Evolutionary conservation across 2,888 invertebrate species (phyloP), one percentile per base, ranked within the genome.

Genomic region (Drosophila fulvimacula): DNA sequence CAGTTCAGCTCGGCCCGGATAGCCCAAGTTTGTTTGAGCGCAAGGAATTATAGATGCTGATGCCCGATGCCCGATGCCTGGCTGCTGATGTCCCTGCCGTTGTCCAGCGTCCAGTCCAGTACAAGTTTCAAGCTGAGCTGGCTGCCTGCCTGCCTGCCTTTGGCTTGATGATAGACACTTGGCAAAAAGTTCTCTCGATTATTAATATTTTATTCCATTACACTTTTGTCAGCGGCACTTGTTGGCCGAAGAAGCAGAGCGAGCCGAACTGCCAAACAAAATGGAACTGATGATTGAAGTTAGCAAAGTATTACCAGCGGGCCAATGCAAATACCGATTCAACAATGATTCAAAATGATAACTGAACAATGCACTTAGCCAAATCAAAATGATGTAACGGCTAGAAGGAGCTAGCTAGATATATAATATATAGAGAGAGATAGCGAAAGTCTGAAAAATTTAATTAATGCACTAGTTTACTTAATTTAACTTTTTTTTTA

Each of bases 191-290:
- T 84, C 73, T 59, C 71, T 62, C 56, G 83, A 84, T 82, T 83
- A 84, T 83, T 83, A 83, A 83, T 83, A 84, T 83, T 83, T 87
- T 82, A 87, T 87, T 78, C 87, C 87, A 75, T 86, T 82, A 81
- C 75, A 79, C 70, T 86, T 58, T 85, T 82, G 82, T 86, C 87
- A 86, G 71, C 81, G 61, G 76, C 82, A 79, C 81, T 86, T 81
- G 82, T 72, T 72, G 74, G 74, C 65, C 60, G 24, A 41, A 34
- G 51, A 34, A 24, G 42, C 17, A 34, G 32, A 34, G 67, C 61
- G 11, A 9, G 30, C 63, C 53, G 52, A 61, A 75, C 56, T 77
- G 77, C 59, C 77, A 69, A 76, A 76, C 77, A 73, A 76, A 76
- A 39, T 64, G 53, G 46, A 76, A 64, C 75, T 73, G 75, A 76